Evolutionary conservation across 2,888 invertebrate species (phyloP), one percentile per base, ranked within the genome.

Genomic region (Cordylochernes scorpioides): DNA sequence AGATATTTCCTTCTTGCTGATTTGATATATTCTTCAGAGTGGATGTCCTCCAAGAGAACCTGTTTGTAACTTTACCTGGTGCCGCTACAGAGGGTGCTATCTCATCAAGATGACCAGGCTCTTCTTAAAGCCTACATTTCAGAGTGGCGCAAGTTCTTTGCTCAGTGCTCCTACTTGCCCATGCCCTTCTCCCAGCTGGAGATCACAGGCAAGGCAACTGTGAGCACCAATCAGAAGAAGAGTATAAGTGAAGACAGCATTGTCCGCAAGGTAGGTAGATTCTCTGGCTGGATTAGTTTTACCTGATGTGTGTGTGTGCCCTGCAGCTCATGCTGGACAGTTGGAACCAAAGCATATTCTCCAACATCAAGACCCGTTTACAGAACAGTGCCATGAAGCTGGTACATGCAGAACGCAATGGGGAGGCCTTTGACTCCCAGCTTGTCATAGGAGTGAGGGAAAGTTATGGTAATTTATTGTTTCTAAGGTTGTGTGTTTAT

Each of bases 71-170:
- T n/a, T n/a, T n/a, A n/a, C n/a, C n/a, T n/a, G n/a, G n/a, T n/a
- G n/a, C n/a, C n/a, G n/a, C n/a, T n/a, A 32, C 47, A 63, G 62
- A 49, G 80, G 45, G 88, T 97, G 2, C 59, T 84, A 39, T 70
- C 75, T 1, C 78, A 88, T 49, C 66, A 77, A 38, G 88, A 91
- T 49, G 91, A 94, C 46, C 84, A 88, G 50, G 82, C 86, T 1
- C 61, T 97, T 19, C 60, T 97, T 5, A 84, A 82, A 54, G 78
- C 88, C 1, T 99, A 99, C 52, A 94, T 94, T 44, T 68, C 72
- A 5, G 94, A 97, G 57, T 99, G 97, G 97, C 67, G 82, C 28
- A 86, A 84, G 51, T 97, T 91, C 59, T 91, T 88, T 51, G 78
- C 84, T 4, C 94, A 97, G 53, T 88, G 91, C 55, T 75, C 78